Base-by-base conservation (phyloP, 2,113 vertebrate species). In the Lophius piscatorius region DNA sequence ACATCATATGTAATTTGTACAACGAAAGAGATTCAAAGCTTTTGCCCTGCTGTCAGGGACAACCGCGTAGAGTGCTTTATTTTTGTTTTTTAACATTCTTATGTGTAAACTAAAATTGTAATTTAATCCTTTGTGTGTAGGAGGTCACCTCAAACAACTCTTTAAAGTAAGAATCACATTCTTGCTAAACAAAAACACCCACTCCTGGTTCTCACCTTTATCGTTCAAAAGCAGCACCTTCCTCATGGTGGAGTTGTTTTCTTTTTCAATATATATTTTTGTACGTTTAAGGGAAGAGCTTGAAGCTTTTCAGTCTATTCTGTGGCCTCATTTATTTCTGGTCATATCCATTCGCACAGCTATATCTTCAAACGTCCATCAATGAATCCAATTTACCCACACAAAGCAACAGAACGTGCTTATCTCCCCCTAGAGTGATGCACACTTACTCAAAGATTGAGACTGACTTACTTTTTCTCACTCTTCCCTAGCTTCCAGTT, bases 351-450 rank as follows among this genome's bases (percentile, higher is more conserved):
- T 8, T 34, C 40, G 48, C 45, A 40, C 42, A 29, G 22, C 11
- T 5, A 35, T 68, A 56, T 60, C 40, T 67, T 63, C 50, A 54
- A 42, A 71, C 49, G 17, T 38, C 58, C 16, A 41, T 48, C 28
- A 13, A 6, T 51, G 46, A 58, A 70, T 63, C 54, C 1, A 42
- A 45, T 59, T 69, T 54, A 42, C 13, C 41, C n/a, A 45, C 14
- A 44, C 11, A 74, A 44, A 64, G 49, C 24, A 22, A 65, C 17
- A 42, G 9, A 29, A 65, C 61, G 13, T 49, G 41, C 31, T 58
- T 47, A 71, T 46, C 64, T 56, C 12, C 18, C n/a, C 4, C 12
- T 14, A 16, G 9, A 11, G 12, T 12, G 7, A 10, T n/a, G 16
- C 13, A 6, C 16, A 40, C n/a, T 3, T 9, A 33, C 3, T 39